Evolutionary conservation across 2,113 vertebrate genomes (phyloP).

Genomic region (Cynopterus brachyotis): DNA sequence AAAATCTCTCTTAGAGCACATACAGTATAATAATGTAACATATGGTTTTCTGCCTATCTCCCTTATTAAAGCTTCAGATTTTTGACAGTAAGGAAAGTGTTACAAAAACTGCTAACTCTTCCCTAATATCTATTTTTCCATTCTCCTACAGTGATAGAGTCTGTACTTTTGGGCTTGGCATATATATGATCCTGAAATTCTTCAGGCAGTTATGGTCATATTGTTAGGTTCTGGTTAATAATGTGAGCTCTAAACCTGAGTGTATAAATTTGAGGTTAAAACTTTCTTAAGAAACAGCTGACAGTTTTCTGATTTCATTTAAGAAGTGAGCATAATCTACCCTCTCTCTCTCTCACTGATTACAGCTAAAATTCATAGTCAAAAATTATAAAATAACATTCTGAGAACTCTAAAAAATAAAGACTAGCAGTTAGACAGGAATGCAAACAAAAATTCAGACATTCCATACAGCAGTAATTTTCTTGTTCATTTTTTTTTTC

Average conservation of each 20-base stretch:
- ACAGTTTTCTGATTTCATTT: neutral
- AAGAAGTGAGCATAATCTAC: neutral
- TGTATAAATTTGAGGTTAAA: neutral
- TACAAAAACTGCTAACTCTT: neutral
- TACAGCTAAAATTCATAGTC: neutral
- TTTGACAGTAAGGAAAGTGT: neutral
- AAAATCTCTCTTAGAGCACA: neutral
- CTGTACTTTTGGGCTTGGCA: neutral
- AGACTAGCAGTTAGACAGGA: neutral
- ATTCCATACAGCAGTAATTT: neutral
- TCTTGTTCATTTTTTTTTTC: neutral
- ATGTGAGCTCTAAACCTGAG: neutral
- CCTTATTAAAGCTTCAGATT: neutral
- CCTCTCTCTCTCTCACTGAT: neutral
- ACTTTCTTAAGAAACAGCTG: neutral
- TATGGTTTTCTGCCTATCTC: neutral
- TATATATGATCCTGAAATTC: neutral
- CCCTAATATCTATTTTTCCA: neutral
- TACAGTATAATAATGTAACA: neutral
- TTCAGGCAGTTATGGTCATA: neutral
- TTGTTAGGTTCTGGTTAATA: neutral
- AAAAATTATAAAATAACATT: neutral
- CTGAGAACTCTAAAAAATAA: constrained; percentile 15
- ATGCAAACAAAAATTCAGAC: neutral
- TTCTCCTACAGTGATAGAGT: neutral